Conservation (phyloP, 2,113 vertebrate species). For the Toxotes chatareus region DNA sequence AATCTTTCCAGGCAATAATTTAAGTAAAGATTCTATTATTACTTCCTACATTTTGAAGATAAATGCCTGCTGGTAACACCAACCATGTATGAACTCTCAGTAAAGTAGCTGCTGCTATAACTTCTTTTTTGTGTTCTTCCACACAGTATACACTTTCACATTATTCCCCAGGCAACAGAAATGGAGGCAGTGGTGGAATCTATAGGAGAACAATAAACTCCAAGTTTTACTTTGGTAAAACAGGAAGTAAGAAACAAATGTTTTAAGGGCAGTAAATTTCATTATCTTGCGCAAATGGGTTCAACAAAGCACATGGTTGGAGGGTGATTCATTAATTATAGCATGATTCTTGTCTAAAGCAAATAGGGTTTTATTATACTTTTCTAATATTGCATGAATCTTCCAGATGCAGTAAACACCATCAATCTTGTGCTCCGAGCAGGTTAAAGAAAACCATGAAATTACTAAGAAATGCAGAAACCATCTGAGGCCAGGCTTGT, state of each 20-base stretch:
- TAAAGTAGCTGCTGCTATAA: background rate
- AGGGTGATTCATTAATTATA: conserved; percentile 40
- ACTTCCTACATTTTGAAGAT: conserved; percentile 12
- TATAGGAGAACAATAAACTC: background rate
- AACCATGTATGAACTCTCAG: background rate
- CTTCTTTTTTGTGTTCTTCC: background rate
- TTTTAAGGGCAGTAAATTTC: conserved; percentile 37
- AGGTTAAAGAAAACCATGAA: conserved; percentile 16
- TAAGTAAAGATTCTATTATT: conserved; percentile 13
- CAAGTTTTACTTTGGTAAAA: conserved; percentile 3
- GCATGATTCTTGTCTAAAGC: conserved; percentile 10
- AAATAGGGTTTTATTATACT: conserved; percentile 18
- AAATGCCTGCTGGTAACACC: background rate
- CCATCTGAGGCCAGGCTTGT: conserved; percentile 36
- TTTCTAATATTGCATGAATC: conserved; percentile 25
- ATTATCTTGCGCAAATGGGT: conserved; percentile 55
- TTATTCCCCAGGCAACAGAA: background rate
- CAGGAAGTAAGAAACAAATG: conserved; percentile 29
- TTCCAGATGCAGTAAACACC: conserved; percentile 38
- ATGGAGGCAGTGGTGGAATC: background rate
- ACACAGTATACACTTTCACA: background rate
- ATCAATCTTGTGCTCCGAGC: conserved; percentile 46
- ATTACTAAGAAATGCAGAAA: conserved; percentile 11
- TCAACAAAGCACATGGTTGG: conserved; percentile 28
- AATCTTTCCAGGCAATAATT: conserved; percentile 16